phyloP scores from a whole-genome alignment of 2,113 vertebrate genomes.

The Spea bombifrons region DNA sequence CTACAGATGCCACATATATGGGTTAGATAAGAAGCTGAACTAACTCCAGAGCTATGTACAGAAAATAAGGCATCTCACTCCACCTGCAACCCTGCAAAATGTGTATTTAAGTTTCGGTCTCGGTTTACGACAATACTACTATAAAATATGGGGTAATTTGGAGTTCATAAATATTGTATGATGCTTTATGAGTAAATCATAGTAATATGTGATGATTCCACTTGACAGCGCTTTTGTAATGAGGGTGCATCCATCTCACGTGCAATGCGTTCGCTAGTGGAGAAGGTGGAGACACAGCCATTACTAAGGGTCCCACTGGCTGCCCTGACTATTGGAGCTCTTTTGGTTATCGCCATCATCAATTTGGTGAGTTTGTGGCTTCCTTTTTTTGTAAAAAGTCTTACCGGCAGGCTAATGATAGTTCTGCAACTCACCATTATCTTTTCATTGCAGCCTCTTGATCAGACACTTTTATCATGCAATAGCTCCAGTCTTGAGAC shows the following conservation, averaged over 20 bases:
- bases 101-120: no score
- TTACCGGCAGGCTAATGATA: no score
- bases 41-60: no score
- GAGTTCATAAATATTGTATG: neutral
- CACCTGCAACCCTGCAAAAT: no score
- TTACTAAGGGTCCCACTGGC: constrained; percentile 80
- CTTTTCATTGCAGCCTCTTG: constrained; percentile 47
- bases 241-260: constrained; percentile 66
- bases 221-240: constrained; percentile 72
- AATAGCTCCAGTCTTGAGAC: neutral
- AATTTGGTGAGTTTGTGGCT: constrained; percentile 74
- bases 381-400: no score
- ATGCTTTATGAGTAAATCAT: neutral
- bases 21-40: no score
- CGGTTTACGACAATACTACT: no score
- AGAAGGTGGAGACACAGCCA: constrained; percentile 80
- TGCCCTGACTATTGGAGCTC: constrained; percentile 69
- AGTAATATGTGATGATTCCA: constrained; percentile 21
- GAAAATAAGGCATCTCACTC: no score
- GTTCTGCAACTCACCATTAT: neutral
- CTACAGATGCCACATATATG: no score
- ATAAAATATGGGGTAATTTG: no score
- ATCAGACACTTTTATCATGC: constrained; percentile 51
- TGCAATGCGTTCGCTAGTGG: constrained; percentile 67
- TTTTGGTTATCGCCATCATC: constrained; percentile 78